Base-by-base conservation (phyloP, 2,113 vertebrate genomes). In the Ceyx melanurus region DNA sequence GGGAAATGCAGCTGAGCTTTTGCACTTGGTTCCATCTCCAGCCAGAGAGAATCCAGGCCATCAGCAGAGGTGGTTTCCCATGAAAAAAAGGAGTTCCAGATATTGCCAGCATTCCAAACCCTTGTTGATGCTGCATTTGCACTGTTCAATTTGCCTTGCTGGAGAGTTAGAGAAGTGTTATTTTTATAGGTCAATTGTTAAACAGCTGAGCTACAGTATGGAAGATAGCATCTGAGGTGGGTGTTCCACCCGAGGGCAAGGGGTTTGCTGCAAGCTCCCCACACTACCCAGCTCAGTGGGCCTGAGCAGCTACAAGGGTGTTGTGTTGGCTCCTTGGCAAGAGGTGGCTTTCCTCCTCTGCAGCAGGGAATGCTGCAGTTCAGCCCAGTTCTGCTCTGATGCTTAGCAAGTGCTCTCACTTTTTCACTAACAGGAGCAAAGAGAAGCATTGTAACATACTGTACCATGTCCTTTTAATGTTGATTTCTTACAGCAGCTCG, bases 91-190 rank as follows among this genome's bases (percentile, higher is more conserved):
- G 67, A 87, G 50, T 80, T 4, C 1, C 33, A 58, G 57, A 77
- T 81, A 28, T 92, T 90, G 94, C 90, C 90, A 95, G 93, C 90
- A 72, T 92, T 92, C 82, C 74, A 31, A 74, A 78, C 70, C 85
- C 68, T 70, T 75, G 65, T 82, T 62, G 86, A 89, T 78, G 62
- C 70, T 53, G 88, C 78, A 71, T 92, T 90, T 96, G 94, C 94
- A 94, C 93, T 95, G 93, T 89, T 94, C 33, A 72, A 88, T 92
- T 97, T 94, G 88, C 92, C 94, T 96, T 96, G 94, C 90, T 95
- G 93, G 90, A 86, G 66, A 89, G 77, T 76, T 90, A 72, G 7
- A 29, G 48, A 84, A 90, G 84, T 87, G 83, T 96, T 95, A 91
- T 89, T 96, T 97, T 93, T 95, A 87, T 94, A 96, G 91, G 88